These are phyloP conservation scores for Cyanoramphus novaezelandiae DNA, from an alignment of 2,113 vertebrate genomes.

Conservation along the genomic window DNA sequence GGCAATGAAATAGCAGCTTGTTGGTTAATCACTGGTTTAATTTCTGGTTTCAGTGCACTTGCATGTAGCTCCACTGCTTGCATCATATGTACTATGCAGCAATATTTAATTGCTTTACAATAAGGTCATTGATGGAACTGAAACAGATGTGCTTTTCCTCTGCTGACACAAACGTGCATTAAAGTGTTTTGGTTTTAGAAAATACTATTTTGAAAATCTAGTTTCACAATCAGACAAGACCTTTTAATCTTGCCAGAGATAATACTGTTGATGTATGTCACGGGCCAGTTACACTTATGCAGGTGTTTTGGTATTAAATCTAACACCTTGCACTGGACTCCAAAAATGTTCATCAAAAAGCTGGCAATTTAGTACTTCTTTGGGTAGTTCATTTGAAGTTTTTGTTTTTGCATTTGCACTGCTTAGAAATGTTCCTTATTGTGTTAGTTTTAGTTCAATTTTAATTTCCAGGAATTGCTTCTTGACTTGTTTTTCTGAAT, in stretches of 20 bases:
- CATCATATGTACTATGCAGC: neutral
- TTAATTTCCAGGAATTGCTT: neutral
- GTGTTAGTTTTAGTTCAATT: neutral
- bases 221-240: neutral
- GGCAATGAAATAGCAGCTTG: neutral
- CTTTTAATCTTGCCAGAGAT: neutral
- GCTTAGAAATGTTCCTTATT: neutral
- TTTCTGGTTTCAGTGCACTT: neutral
- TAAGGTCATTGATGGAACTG: neutral
- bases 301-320: neutral
- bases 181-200: neutral
- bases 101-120: slow-evolving; percentile 30
- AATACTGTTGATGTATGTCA: neutral
- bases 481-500: neutral
- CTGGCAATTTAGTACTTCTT: neutral
- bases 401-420: neutral
- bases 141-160: slow-evolving; percentile 8
- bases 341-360: neutral
- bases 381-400: neutral
- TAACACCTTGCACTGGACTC: neutral
- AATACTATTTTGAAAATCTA: neutral
- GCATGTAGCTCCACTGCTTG: neutral
- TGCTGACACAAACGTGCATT: neutral
- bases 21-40: neutral
- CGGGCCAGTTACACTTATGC: neutral